Evolutionary conservation across 2,888 invertebrate species (phyloP).

Genomic region (Noctua janthe): DNA sequence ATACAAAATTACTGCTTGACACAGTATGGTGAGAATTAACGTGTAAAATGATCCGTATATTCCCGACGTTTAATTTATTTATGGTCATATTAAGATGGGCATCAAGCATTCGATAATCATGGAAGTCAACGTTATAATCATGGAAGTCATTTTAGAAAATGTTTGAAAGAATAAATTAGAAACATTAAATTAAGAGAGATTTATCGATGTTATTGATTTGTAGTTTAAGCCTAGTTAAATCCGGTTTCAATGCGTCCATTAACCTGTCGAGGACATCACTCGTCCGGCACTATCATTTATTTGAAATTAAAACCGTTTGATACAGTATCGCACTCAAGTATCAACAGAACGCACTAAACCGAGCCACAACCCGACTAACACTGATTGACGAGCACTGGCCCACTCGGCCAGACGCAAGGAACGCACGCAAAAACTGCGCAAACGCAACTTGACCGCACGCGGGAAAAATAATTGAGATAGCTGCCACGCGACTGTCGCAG

Average conservation of each 20-base stretch:
- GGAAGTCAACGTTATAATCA: conserved; percentile 31
- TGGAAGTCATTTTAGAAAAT: conserved; percentile 13
- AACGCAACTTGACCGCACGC: conserved; percentile 66
- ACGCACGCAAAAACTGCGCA: conserved; percentile 65
- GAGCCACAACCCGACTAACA: conserved; percentile 70
- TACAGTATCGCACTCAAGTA: conserved; percentile 31
- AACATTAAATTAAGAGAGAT: conserved; percentile 32
- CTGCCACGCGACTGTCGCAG: conserved; percentile 67
- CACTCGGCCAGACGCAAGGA: conserved; percentile 64
- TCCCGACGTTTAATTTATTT: background rate
- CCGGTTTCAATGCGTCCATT: conserved; percentile 13
- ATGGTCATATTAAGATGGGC: conserved; percentile 1
- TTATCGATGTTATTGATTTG: conserved; percentile 30
- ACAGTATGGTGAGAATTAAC: background rate
- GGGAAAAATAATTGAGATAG: conserved; percentile 67
- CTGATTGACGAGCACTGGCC: conserved; percentile 65
- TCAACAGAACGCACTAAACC: conserved; percentile 65
- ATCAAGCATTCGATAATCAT: conserved; percentile 37
- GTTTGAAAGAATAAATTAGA: conserved; percentile 31
- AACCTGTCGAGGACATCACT: conserved; percentile 27
- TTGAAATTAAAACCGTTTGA: conserved; percentile 24
- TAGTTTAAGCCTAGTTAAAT: conserved; percentile 5
- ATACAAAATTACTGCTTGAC: conserved; percentile 3
- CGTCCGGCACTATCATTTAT: conserved; percentile 5
- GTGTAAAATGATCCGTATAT: background rate